phyloP scores from a whole-genome alignment of 2,113 vertebrate genomes.

The Bubalus kerabau region DNA sequence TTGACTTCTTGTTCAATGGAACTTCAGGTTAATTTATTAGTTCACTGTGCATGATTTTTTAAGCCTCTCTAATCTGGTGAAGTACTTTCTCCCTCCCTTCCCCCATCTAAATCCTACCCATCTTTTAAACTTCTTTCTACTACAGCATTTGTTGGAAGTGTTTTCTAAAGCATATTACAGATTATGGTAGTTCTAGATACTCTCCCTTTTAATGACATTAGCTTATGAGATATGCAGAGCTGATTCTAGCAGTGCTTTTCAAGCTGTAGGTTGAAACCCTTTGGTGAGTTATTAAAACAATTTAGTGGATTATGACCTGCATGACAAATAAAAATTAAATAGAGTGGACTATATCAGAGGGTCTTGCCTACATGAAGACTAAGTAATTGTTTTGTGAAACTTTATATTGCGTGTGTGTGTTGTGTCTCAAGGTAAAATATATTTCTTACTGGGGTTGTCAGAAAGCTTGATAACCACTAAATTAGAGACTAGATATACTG shows the following conservation, averaged over 20 bases:
- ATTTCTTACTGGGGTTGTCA: conserved; percentile 1
- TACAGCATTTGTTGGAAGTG: neutral
- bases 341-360: neutral
- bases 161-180: neutral
- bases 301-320: neutral
- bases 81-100: neutral
- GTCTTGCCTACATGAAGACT: neutral
- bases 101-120: neutral
- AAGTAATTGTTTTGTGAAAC: neutral
- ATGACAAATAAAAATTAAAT: conserved; percentile 5
- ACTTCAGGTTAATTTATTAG: neutral
- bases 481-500: neutral
- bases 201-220: neutral
- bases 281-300: neutral
- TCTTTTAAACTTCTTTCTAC: neutral
- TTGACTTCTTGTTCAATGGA: neutral
- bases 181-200: neutral
- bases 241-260: neutral
- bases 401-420: neutral
- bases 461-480: neutral
- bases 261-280: neutral
- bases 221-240: neutral
- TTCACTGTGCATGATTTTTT: neutral
- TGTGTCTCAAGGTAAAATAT: neutral
- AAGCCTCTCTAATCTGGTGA: neutral